These are phyloP conservation scores for Volucella bombylans DNA, from an alignment of 2,888 invertebrate species.

Conservation along the genomic window DNA sequence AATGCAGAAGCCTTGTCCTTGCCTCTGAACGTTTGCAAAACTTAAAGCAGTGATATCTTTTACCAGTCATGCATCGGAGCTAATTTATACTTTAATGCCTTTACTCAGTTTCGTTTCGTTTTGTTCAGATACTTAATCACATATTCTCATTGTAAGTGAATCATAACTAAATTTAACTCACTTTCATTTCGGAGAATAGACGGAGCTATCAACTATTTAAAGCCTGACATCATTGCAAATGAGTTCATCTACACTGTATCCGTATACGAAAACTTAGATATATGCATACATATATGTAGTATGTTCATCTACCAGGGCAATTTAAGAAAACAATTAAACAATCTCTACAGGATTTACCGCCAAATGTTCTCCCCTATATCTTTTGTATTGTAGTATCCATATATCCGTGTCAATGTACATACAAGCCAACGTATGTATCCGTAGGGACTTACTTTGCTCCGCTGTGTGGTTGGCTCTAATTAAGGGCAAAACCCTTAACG, in stretches of 20 bases:
- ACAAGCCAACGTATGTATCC: background rate
- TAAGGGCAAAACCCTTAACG: constrained; percentile 69
- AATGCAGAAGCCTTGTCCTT: too few relatives aligned
- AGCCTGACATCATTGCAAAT: constrained; percentile 53
- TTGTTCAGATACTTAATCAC: too few relatives aligned
- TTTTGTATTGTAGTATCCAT: constrained; percentile 8
- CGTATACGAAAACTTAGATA: background rate
- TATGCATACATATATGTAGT: background rate
- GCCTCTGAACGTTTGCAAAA: too few relatives aligned
- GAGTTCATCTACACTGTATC: constrained; percentile 40
- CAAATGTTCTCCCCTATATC: background rate
- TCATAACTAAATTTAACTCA: constrained; percentile 57
- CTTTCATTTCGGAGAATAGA: constrained; percentile 3
- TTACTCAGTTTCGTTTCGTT: too few relatives aligned
- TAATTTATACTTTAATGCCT: too few relatives aligned
- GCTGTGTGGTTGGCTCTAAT: constrained; percentile 34
- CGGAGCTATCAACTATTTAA: background rate
- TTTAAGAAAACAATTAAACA: constrained; percentile 50
- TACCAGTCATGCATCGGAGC: too few relatives aligned
- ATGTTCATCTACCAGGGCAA: constrained; percentile 25
- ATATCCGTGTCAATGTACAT: constrained; percentile 23
- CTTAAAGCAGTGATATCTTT: too few relatives aligned
- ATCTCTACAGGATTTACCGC: constrained; percentile 32
- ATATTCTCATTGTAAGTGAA: constrained; percentile 27
- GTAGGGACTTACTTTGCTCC: constrained; percentile 42